Conservation (phyloP, 92 coral and sea anemone species). For the Phenganax marumi region DNA sequence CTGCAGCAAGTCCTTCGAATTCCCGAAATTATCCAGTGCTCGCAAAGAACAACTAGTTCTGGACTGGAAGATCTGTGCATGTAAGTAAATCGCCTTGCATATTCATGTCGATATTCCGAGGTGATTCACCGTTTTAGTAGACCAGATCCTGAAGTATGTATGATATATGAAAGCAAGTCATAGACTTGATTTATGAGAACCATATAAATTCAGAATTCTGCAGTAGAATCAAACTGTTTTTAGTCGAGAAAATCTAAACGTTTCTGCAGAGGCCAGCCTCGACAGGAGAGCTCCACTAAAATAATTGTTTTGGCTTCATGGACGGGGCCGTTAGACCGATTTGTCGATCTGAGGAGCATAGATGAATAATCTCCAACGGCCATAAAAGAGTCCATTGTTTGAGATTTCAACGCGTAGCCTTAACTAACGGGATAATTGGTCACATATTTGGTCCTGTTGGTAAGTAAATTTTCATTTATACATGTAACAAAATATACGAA, state of each 20-base stretch:
- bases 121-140: slow-evolving; percentile 8
- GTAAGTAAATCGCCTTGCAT: slow-evolving; percentile 1
- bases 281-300: slow-evolving; percentile 9
- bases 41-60: slow-evolving; percentile 13
- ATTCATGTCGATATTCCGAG: slow-evolving; percentile 23
- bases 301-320: slow-evolving; percentile 28
- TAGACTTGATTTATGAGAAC: neutral
- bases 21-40: slow-evolving; percentile 16
- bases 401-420: slow-evolving; percentile 12
- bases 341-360: slow-evolving; percentile 19
- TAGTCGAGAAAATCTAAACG: slow-evolving; percentile 11
- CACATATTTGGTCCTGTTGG: slow-evolving; percentile 28
- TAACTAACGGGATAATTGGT: slow-evolving; percentile 21
- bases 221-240: slow-evolving; percentile 17
- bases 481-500: too few relatives aligned
- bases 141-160: slow-evolving; percentile 20
- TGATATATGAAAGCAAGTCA: slow-evolving; percentile 23
- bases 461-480: slow-evolving; percentile 3
- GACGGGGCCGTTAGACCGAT: slow-evolving; percentile 26
- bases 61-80: slow-evolving; percentile 31
- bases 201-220: neutral
- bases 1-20: slow-evolving; percentile 1
- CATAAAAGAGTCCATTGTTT: slow-evolving; percentile 18
- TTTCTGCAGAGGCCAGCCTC: slow-evolving; percentile 24
- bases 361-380: slow-evolving; percentile 18